Conservation (phyloP, 2,888 invertebrate genomes). For the Harpalus rufipes region DNA sequence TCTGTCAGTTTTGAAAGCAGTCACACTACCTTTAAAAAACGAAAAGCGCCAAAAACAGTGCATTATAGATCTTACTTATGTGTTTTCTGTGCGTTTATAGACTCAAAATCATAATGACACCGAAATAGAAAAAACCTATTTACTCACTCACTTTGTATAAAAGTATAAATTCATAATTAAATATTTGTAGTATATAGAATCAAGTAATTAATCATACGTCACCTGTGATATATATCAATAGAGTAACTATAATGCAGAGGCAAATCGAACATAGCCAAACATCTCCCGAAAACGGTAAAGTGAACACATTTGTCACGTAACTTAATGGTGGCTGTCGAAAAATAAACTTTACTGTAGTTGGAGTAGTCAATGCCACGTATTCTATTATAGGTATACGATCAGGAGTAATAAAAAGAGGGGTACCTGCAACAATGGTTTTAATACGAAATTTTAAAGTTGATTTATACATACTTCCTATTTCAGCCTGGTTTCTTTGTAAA, state of each 20-base stretch:
- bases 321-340: slow-evolving; percentile 84
- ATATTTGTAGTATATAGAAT: no score
- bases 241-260: slow-evolving; percentile 77
- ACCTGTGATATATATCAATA: slow-evolving; percentile 78
- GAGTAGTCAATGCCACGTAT: slow-evolving; percentile 80
- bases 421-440: slow-evolving; percentile 72
- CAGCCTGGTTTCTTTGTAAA: slow-evolving; percentile 78
- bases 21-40: no score
- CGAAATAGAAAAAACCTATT: no score
- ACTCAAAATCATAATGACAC: no score
- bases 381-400: slow-evolving; percentile 76
- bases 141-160: no score
- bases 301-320: slow-evolving; percentile 83
- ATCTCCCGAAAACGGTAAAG: slow-evolving; percentile 81
- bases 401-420: slow-evolving; percentile 75
- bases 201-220: slow-evolving; percentile 68
- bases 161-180: no score
- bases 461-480: slow-evolving; percentile 78
- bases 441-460: background rate
- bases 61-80: no score
- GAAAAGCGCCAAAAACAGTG: no score
- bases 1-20: no score
- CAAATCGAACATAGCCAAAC: slow-evolving; percentile 82
- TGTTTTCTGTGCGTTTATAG: no score
- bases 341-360: slow-evolving; percentile 80